A percentile compares a stretch with the other conserved stretches of the same genome.
These are phyloP conservation scores for Cantharis flavilabris DNA, from an alignment of 2,888 invertebrate species.

Conservation along the genomic window DNA sequence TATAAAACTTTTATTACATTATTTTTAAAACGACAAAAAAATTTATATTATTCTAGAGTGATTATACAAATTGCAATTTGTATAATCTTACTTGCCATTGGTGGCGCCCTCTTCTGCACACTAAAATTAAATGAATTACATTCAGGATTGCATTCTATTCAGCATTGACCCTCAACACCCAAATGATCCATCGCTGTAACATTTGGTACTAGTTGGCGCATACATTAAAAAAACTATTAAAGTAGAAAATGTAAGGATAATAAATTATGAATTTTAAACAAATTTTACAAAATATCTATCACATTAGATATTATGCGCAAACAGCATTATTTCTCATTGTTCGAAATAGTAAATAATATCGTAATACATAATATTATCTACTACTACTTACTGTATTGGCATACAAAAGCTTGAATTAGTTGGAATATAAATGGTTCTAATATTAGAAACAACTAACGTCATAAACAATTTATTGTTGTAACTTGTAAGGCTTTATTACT, in stretches of 20 bases:
- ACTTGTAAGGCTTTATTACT: neutral
- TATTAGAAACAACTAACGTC: neutral
- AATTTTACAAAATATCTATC: neutral
- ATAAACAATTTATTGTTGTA: neutral
- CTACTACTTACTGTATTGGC: neutral
- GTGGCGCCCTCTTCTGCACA: too few species aligned
- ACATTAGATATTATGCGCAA: neutral
- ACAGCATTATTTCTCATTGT: neutral
- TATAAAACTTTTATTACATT: too few species aligned
- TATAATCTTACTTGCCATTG: too few species aligned
- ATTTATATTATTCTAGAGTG: too few species aligned
- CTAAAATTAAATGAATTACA: too few species aligned
- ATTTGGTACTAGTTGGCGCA: too few species aligned
- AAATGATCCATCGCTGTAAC: too few species aligned
- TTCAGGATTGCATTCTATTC: too few species aligned
- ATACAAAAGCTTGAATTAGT: neutral
- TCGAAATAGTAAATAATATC: neutral
- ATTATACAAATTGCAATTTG: too few species aligned
- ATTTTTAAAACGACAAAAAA: too few species aligned
- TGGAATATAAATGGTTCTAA: neutral
- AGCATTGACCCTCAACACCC: too few species aligned
- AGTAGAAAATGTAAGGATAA: neutral
- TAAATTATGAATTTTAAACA: neutral
- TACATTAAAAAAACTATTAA: neutral
- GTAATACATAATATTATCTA: neutral